phyloP scores from a whole-genome alignment of 2,797 vertebrate species.

The Mastacembelus armatus region DNA sequence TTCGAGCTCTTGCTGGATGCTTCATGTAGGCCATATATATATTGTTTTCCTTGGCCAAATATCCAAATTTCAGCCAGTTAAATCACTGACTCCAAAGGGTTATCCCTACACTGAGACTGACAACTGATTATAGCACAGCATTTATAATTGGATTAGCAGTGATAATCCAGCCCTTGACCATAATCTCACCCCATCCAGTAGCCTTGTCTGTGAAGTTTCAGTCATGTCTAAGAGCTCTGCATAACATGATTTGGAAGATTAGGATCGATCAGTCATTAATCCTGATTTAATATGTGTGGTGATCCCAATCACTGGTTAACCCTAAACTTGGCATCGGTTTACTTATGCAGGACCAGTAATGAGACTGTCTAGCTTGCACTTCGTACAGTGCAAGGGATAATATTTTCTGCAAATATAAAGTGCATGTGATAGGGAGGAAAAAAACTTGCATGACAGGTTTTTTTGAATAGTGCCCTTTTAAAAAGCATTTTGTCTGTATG shows the following conservation, averaged over 20 bases:
- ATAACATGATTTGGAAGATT: constrained; percentile 71
- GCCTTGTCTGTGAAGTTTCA: constrained; percentile 38
- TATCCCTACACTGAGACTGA: constrained; percentile 31
- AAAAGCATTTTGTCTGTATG: background rate
- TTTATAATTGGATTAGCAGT: constrained; percentile 70
- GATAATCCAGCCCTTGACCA: constrained; percentile 66
- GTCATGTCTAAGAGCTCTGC: constrained; percentile 30
- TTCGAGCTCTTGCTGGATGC: background rate
- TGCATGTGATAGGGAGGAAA: background rate
- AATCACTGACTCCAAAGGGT: constrained; percentile 34
- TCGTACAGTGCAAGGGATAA: background rate
- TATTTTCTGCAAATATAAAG: background rate
- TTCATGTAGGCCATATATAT: no score
- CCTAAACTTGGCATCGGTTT: background rate
- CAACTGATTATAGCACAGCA: constrained; percentile 45
- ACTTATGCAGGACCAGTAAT: background rate
- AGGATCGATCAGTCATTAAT: constrained; percentile 56
- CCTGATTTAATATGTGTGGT: constrained; percentile 44
- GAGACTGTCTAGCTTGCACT: background rate
- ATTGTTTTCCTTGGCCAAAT: background rate
- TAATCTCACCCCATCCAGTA: constrained; percentile 67
- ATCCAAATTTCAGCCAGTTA: background rate
- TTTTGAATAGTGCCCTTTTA: background rate
- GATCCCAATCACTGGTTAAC: constrained; percentile 41
- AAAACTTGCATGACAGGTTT: background rate